These are phyloP conservation scores for Cheilosia scutellata DNA, from an alignment of 2,888 invertebrate genomes.

Conservation along the genomic window DNA sequence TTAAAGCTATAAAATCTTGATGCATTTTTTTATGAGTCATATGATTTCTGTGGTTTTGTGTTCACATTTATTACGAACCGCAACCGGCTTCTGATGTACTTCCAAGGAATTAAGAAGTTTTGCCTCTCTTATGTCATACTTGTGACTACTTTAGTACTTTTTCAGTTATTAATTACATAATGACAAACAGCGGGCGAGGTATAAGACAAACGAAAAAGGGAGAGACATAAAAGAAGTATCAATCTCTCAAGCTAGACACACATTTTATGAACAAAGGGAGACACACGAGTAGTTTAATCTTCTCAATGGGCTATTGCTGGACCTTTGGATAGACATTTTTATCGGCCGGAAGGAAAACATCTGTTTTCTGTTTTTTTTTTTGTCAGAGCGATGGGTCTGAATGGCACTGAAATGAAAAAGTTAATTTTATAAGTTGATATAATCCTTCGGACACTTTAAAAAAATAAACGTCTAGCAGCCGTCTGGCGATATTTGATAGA, in stretches of 20 bases:
- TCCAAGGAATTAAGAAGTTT: slow-evolving; percentile 42
- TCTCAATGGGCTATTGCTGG: slow-evolving; percentile 30
- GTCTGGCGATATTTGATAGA: not conserved
- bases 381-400: slow-evolving; percentile 48
- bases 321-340: slow-evolving; percentile 51
- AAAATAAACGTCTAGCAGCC: not conserved
- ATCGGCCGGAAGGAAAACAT: slow-evolving; percentile 59
- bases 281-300: slow-evolving; percentile 14
- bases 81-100: slow-evolving; percentile 44
- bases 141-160: slow-evolving; percentile 16
- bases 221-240: slow-evolving; percentile 27
- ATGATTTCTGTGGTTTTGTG: slow-evolving; percentile 23
- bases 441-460: not conserved
- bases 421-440: not conserved
- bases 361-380: slow-evolving; percentile 17
- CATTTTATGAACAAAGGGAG: not conserved
- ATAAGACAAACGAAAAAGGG: slow-evolving; percentile 32
- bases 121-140: slow-evolving; percentile 51
- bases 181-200: slow-evolving; percentile 10
- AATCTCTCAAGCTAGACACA: slow-evolving; percentile 18
- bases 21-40: slow-evolving; percentile 71
- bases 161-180: slow-evolving; percentile 54
- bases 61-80: slow-evolving; percentile 30
- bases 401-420: not conserved
- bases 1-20: slow-evolving; percentile 67